Percentiles rank a stretch among this genome's conserved stretches.
Evolutionary conservation across 2,113 vertebrate species (phyloP).

Genomic region (Pyxicephalus adspersus): DNA sequence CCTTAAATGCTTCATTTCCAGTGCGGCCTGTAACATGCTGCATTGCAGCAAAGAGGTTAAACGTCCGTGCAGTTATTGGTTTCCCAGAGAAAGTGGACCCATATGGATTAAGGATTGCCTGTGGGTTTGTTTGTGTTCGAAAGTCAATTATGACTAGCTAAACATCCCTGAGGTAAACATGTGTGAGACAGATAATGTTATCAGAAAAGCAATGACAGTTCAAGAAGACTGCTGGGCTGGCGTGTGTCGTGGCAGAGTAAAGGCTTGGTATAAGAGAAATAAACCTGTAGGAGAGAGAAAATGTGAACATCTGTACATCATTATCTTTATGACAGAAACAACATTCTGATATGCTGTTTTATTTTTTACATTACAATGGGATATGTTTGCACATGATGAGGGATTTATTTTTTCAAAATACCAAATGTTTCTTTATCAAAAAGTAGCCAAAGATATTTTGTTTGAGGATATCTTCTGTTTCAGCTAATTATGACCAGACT

Average conservation of each 20-base stretch:
- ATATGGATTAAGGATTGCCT: conserved; percentile 75
- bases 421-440: too few relatives aligned
- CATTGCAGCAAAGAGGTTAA: conserved; percentile 54
- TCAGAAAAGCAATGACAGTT: conserved; percentile 65
- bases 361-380: background rate
- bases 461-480: too few relatives aligned
- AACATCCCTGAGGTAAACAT: conserved; percentile 83
- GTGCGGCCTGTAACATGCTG: conserved; percentile 23
- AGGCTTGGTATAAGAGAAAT: conserved; percentile 4
- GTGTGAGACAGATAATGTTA: conserved; percentile 81
- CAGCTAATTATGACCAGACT: too few relatives aligned
- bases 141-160: conserved; percentile 81
- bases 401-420: too few relatives aligned
- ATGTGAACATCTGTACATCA: background rate
- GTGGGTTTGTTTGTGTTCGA: conserved; percentile 72
- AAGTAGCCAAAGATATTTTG: too few relatives aligned
- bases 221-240: conserved; percentile 59
- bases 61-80: conserved; percentile 67
- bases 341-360: background rate
- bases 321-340: background rate
- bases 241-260: conserved; percentile 36
- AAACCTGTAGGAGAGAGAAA: background rate
- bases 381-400: too few relatives aligned
- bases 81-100: conserved; percentile 73
- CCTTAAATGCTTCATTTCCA: conserved; percentile 54